Evolutionary conservation across 2,888 invertebrate species (phyloP).

Genomic region (Alsophila aescularia): DNA sequence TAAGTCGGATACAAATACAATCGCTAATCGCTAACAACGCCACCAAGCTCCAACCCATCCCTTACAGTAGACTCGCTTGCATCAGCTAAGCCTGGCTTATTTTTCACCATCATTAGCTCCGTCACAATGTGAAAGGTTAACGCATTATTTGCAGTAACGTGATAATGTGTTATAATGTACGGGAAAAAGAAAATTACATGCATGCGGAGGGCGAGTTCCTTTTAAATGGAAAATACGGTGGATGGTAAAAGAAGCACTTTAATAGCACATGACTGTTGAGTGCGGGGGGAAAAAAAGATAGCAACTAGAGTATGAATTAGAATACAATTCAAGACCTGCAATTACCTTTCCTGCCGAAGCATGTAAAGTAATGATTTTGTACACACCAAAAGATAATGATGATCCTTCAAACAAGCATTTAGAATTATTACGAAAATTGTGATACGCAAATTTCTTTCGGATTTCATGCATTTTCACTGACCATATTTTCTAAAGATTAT

Average conservation of each 20-base stretch:
- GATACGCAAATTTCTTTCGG: too few species aligned
- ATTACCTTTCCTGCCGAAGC: too few species aligned
- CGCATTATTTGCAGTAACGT: constrained; percentile 54
- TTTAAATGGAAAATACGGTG: constrained; percentile 26
- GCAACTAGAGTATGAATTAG: too few species aligned
- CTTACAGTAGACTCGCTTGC: constrained; percentile 46
- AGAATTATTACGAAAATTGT: too few species aligned
- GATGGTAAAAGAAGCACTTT: constrained; percentile 1
- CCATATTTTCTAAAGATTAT: neutral
- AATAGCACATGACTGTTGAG: neutral
- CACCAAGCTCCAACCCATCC: constrained; percentile 13
- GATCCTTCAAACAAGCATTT: too few species aligned
- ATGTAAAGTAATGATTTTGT: too few species aligned
- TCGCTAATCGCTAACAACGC: neutral
- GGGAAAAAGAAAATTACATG: constrained; percentile 20
- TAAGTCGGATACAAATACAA: too few species aligned
- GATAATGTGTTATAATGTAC: constrained; percentile 47
- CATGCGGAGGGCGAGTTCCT: constrained; percentile 31
- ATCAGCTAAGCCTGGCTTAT: constrained; percentile 57
- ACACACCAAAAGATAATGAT: too few species aligned
- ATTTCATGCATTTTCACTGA: too few species aligned
- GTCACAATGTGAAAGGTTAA: constrained; percentile 58
- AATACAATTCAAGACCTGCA: too few species aligned
- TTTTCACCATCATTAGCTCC: constrained; percentile 59
- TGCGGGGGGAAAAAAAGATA: too few species aligned